Conservation (phyloP, 2,113 vertebrate genomes). For the Corythornis cristatus region DNA sequence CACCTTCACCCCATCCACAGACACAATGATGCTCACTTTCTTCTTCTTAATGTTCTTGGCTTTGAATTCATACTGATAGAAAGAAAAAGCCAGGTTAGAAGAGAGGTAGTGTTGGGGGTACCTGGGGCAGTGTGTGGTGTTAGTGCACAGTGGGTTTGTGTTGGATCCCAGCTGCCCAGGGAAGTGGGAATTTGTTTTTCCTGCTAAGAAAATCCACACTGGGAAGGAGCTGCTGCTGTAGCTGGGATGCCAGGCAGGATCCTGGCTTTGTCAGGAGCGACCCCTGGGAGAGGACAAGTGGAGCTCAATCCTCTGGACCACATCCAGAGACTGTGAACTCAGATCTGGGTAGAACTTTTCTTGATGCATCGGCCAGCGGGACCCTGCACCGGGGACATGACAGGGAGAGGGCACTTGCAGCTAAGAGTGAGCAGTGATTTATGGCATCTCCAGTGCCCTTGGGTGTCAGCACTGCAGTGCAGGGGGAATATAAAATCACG, state of each 20-base stretch:
- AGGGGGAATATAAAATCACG: not conserved
- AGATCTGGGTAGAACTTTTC: not conserved
- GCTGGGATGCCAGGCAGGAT: not conserved
- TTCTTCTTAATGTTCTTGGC: slow-evolving; percentile 91
- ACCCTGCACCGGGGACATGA: not conserved
- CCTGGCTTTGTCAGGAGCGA: not conserved
- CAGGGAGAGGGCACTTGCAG: not conserved
- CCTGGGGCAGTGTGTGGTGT: not conserved
- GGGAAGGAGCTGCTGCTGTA: not conserved
- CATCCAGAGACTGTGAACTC: not conserved
- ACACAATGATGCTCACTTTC: slow-evolving; percentile 88
- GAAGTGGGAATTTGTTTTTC: not conserved
- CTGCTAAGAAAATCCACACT: not conserved
- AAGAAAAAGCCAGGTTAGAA: not conserved
- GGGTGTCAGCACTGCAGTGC: not conserved
- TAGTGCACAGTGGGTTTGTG: not conserved
- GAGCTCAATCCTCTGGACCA: not conserved
- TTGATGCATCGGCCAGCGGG: fast-evolving
- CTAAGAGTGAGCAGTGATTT: not conserved
- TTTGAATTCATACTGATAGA: slow-evolving; percentile 89
- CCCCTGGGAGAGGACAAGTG: not conserved
- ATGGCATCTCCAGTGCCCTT: slow-evolving; percentile 17
- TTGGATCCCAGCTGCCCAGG: not conserved
- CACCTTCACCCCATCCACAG: slow-evolving; percentile 85
- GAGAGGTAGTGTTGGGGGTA: not conserved